These are phyloP conservation scores for Aradophagus sp. DNA, from an alignment of 1,140 invertebrate species.

Conservation along the genomic window DNA sequence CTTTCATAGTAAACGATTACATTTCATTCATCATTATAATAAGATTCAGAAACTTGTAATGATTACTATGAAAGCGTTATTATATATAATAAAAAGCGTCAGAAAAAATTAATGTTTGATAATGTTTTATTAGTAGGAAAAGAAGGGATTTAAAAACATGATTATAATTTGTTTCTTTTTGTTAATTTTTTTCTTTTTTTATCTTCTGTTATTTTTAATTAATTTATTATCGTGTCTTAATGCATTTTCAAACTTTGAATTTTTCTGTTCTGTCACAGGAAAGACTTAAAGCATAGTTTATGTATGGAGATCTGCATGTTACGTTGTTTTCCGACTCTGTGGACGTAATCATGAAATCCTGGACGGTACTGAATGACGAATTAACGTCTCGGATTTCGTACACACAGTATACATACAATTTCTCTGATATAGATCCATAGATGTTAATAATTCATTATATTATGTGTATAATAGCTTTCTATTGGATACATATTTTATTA, in stretches of 20 bases:
- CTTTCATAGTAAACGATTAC: too few relatives aligned
- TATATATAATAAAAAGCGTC: constrained; percentile 1
- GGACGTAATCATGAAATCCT: constrained; percentile 61
- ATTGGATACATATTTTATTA: constrained; percentile 64
- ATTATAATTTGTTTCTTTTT: too few relatives aligned
- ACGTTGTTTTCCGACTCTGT: constrained; percentile 72
- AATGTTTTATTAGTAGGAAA: constrained; percentile 31
- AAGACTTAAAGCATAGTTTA: constrained; percentile 51
- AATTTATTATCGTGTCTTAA: constrained; percentile 6
- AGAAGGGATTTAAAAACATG: too few relatives aligned
- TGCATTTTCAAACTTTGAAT: constrained; percentile 48
- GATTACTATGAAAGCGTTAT: constrained; percentile 7
- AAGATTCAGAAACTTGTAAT: not conserved
- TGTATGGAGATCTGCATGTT: constrained; percentile 64
- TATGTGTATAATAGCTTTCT: constrained; percentile 58
- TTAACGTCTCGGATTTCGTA: constrained; percentile 52
- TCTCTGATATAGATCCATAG: constrained; percentile 48
- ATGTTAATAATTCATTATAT: constrained; percentile 51
- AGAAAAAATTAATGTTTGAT: constrained; percentile 47
- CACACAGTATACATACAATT: constrained; percentile 49
- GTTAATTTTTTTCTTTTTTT: too few relatives aligned
- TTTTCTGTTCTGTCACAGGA: constrained; percentile 54
- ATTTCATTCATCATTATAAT: too few relatives aligned
- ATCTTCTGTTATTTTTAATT: too few relatives aligned
- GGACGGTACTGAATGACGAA: constrained; percentile 48